Evolutionary conservation across 2,113 vertebrate species (phyloP).

Genomic region (Aldabrachelys gigantea): DNA sequence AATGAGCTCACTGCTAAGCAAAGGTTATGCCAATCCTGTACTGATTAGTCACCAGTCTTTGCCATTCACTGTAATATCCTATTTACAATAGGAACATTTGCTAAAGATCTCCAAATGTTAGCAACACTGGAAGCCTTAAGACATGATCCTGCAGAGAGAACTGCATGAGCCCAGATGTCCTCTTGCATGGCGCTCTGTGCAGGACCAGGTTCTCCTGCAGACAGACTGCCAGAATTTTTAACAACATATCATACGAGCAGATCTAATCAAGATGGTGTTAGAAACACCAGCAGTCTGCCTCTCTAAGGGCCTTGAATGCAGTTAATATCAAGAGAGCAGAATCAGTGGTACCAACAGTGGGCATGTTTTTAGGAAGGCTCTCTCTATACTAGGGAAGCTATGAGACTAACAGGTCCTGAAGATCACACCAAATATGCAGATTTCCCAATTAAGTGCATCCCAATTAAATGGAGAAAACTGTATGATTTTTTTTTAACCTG

Average conservation of each 20-base stretch:
- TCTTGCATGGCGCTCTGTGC: neutral
- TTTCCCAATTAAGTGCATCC: neutral
- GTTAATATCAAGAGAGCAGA: neutral
- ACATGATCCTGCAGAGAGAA: neutral
- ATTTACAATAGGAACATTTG: neutral
- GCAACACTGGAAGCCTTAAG: neutral
- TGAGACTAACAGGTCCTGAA: neutral
- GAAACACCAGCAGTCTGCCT: neutral
- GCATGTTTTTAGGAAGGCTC: neutral
- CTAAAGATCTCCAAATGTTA: neutral
- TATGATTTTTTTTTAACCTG: too few species aligned
- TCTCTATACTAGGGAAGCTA: neutral
- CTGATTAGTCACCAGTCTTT: neutral
- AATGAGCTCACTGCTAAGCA: too few species aligned
- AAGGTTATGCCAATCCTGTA: neutral
- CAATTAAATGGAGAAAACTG: fast-evolving
- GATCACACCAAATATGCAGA: neutral
- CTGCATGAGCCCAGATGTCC: neutral
- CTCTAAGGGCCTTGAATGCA: neutral
- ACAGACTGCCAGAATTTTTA: neutral
- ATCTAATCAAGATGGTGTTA: neutral
- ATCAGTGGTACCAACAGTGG: neutral
- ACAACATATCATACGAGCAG: neutral
- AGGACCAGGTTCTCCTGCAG: neutral
- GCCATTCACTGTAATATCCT: neutral